These are phyloP conservation scores for Orthosia gothica DNA, from an alignment of 2,888 invertebrate species.

Conservation along the genomic window DNA sequence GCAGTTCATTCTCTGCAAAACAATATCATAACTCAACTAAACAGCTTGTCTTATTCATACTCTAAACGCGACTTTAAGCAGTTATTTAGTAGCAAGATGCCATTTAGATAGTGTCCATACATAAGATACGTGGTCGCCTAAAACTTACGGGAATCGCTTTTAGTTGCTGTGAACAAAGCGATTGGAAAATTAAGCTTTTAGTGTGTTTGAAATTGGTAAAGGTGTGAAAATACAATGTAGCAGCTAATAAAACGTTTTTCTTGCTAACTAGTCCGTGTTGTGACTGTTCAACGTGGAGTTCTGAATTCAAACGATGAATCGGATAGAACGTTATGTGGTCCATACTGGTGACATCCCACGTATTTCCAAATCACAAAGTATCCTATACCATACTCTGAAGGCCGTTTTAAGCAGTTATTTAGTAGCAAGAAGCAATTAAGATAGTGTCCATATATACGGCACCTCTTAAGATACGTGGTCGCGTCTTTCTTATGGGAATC, in stretches of 20 bases:
- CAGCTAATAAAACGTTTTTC: too few species aligned
- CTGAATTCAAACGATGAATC: too few species aligned
- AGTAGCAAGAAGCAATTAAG: slow-evolving; percentile 31
- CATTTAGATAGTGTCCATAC: slow-evolving; percentile 39
- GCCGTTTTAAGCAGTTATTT: background rate
- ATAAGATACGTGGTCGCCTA: background rate
- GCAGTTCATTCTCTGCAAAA: background rate
- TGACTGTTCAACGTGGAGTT: too few species aligned
- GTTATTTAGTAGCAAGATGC: slow-evolving; percentile 21
- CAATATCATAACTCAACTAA: background rate
- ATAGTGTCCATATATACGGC: slow-evolving; percentile 17
- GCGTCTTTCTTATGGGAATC: background rate
- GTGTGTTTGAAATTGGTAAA: background rate
- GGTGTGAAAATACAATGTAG: background rate
- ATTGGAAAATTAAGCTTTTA: background rate
- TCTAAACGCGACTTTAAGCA: background rate
- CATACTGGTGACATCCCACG: too few species aligned
- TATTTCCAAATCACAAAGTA: too few species aligned
- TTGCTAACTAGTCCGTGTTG: too few species aligned
- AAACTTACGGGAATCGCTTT: background rate
- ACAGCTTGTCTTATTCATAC: slow-evolving; percentile 20
- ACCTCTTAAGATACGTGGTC: slow-evolving; percentile 6
- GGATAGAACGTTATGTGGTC: too few species aligned
- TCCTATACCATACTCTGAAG: slow-evolving; percentile 2
- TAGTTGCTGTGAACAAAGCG: background rate